Conservation (phyloP, 2,797 vertebrate genomes). For the Pseudochaenichthys georgianus region DNA sequence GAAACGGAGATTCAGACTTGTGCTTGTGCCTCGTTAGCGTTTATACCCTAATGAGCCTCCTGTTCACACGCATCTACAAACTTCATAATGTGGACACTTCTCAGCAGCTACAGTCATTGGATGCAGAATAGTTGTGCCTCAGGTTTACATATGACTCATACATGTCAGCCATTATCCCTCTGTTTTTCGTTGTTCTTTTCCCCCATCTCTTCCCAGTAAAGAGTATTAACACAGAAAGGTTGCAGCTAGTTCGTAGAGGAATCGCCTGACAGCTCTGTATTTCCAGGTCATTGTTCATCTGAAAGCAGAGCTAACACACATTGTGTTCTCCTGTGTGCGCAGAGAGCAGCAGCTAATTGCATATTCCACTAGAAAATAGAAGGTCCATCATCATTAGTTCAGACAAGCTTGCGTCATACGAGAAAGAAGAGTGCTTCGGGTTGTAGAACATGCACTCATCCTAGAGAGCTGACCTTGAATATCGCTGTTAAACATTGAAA, state of each 20-base stretch:
- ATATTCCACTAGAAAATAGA: constrained; percentile 62
- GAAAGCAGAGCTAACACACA: constrained; percentile 52
- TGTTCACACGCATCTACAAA: constrained; percentile 5
- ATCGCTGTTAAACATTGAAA: constrained; percentile 34
- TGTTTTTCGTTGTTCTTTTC: constrained; percentile 3
- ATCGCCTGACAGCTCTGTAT: constrained; percentile 37
- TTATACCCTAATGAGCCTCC: not conserved
- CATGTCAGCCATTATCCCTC: not conserved
- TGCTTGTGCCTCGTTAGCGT: not conserved
- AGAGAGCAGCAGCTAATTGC: constrained; percentile 55
- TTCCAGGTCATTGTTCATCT: constrained; percentile 52
- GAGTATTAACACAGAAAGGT: constrained; percentile 25
- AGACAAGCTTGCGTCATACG: constrained; percentile 22
- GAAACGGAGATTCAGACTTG: not conserved
- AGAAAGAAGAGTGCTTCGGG: constrained; percentile 22
- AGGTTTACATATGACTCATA: constrained; percentile 26
- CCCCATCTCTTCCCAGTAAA: not conserved
- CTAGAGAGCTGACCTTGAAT: constrained; percentile 41
- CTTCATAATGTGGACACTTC: not conserved
- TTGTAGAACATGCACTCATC: constrained; percentile 30
- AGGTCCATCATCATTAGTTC: constrained; percentile 61
- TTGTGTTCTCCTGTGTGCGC: constrained; percentile 32
- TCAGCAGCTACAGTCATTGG: not conserved
- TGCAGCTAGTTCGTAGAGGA: constrained; percentile 41
- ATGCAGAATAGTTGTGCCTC: constrained; percentile 4